Percentiles rank a stretch among this genome's conserved stretches.
Evolutionary conservation across 2,797 vertebrate species (phyloP).

Genomic region (Chaenodraco wilsoni): DNA sequence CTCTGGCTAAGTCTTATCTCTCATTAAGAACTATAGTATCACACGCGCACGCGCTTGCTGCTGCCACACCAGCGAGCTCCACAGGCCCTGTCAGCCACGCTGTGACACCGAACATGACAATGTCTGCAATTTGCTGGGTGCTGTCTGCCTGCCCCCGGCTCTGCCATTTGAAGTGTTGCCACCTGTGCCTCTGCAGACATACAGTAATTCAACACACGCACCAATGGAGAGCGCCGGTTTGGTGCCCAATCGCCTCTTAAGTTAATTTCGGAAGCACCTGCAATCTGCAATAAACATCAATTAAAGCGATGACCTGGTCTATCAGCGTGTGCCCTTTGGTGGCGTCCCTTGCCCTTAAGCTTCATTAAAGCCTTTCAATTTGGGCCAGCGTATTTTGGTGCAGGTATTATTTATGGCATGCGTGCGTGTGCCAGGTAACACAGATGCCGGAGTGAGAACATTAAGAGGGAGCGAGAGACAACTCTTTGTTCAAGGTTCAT

Average conservation of each 20-base stretch:
- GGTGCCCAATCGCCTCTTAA: constrained; percentile 69
- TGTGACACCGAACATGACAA: constrained; percentile 79
- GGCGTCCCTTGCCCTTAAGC: constrained; percentile 72
- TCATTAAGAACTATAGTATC: constrained; percentile 73
- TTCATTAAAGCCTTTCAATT: constrained; percentile 79
- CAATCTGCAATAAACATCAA: constrained; percentile 74
- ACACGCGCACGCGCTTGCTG: constrained; percentile 61
- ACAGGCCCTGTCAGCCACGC: constrained; percentile 74
- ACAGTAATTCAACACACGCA: constrained; percentile 69
- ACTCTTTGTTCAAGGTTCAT: constrained; percentile 77
- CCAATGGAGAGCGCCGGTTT: constrained; percentile 49
- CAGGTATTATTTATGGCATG: constrained; percentile 78
- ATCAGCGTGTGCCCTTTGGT: constrained; percentile 66
- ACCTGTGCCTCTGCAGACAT: constrained; percentile 71
- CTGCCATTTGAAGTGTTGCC: constrained; percentile 78
- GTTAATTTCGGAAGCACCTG: constrained; percentile 73
- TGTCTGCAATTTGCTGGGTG: constrained; percentile 79
- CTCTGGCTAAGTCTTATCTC: constrained; percentile 69
- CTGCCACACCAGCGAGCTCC: constrained; percentile 63
- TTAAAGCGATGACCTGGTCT: constrained; percentile 73
- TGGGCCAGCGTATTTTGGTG: constrained; percentile 68
- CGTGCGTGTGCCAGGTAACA: constrained; percentile 72
- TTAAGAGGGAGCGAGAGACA: constrained; percentile 71
- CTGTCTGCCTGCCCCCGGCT: constrained; percentile 72
- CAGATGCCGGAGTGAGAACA: constrained; percentile 74